phyloP scores from a whole-genome alignment of 2,797 vertebrate species.

The Otolemur crassicaudatus region DNA sequence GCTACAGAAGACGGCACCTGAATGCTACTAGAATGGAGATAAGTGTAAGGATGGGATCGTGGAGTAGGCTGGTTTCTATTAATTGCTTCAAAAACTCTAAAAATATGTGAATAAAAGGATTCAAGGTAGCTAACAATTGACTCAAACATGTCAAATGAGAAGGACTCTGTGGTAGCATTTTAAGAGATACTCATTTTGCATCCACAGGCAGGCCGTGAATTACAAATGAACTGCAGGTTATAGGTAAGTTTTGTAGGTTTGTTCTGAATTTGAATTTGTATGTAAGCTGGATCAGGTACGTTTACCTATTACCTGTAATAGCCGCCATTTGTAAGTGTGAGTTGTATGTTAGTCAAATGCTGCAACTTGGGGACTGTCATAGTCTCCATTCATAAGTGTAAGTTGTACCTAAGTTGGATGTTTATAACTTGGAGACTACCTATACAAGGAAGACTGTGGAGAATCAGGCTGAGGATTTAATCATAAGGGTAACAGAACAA shows the following conservation, averaged over 20 bases:
- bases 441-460: not conserved
- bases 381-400: too few relatives aligned
- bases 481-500: not conserved
- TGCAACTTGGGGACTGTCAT: too few relatives aligned
- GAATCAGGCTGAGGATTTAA: not conserved
- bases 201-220: too few relatives aligned
- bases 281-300: too few relatives aligned
- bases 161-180: not conserved
- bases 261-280: too few relatives aligned
- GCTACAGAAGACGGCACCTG: not conserved
- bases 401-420: too few relatives aligned
- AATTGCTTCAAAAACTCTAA: constrained; percentile 6
- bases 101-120: not conserved
- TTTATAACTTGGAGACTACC: too few relatives aligned
- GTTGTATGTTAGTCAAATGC: too few relatives aligned
- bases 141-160: not conserved
- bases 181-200: not conserved
- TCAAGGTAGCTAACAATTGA: not conserved
- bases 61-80: not conserved
- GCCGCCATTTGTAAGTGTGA: too few relatives aligned
- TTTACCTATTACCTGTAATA: too few relatives aligned
- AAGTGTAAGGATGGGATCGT: not conserved
- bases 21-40: not conserved
- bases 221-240: too few relatives aligned
- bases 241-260: too few relatives aligned